Conservation (phyloP, 1,140 invertebrate species). For the Mizuhopecten yessoensis region DNA sequence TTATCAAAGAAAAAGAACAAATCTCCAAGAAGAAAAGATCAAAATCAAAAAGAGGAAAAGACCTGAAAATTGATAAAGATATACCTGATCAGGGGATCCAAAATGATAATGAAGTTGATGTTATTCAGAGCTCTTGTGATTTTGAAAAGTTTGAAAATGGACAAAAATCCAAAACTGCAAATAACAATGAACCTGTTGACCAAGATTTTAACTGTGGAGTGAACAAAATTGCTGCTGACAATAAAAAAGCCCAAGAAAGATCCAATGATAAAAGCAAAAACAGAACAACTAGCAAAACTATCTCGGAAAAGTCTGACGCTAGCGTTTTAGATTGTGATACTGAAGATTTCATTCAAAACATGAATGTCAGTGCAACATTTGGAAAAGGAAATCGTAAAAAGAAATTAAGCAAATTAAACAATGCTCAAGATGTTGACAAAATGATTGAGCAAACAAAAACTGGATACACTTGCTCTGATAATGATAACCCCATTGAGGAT, state of each 20-base stretch:
- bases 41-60: neutral
- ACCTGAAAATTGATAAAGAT: neutral
- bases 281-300: neutral
- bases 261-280: neutral
- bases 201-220: neutral
- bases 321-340: neutral
- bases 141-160: neutral
- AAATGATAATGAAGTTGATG: neutral
- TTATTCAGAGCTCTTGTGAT: neutral
- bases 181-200: neutral
- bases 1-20: neutral
- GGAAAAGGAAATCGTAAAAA: neutral
- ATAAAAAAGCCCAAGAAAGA: neutral
- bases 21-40: neutral
- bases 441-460: neutral
- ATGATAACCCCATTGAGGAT: neutral
- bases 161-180: neutral
- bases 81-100: neutral
- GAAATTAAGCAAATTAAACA: neutral
- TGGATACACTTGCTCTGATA: neutral
- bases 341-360: neutral
- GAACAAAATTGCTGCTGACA: neutral
- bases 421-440: neutral
- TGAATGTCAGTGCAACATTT: constrained; percentile 19
- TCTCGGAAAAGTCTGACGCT: neutral